Evolutionary conservation across 64 coral and sea anemone species (phyloP).

Genomic region (Porites australiensis): DNA sequence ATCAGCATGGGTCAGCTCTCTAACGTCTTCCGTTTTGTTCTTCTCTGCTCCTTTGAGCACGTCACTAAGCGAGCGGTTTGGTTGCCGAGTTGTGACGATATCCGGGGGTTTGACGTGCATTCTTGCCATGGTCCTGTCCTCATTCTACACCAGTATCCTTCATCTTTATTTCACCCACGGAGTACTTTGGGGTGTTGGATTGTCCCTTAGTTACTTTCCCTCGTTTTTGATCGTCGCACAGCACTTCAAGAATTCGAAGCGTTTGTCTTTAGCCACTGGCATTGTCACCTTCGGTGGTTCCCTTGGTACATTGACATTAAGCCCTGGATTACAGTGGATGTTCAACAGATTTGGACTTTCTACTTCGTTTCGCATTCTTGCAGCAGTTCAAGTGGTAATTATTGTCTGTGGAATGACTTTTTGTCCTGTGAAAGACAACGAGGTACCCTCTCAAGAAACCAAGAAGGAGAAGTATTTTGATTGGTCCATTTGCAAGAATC

Average conservation of each 20-base stretch:
- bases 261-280: background rate
- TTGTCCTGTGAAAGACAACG: background rate
- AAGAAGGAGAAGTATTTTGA: background rate
- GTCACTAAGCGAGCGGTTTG: background rate
- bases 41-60: background rate
- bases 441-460: background rate
- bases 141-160: background rate
- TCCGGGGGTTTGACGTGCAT: background rate
- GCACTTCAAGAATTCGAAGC: background rate
- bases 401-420: background rate
- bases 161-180: background rate
- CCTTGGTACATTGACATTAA: background rate
- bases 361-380: background rate
- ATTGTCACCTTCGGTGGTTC: background rate
- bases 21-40: background rate
- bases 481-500: background rate
- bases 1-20: slow-evolving; percentile 24
- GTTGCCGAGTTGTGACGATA: background rate
- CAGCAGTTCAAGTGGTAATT: background rate
- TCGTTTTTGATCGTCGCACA: background rate
- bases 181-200: background rate
- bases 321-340: background rate
- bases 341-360: slow-evolving; percentile 3
- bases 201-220: background rate
- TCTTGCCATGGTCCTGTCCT: background rate